Base-by-base conservation (phyloP, 2,113 vertebrate species). In the Pseudonaja textilis region DNA sequence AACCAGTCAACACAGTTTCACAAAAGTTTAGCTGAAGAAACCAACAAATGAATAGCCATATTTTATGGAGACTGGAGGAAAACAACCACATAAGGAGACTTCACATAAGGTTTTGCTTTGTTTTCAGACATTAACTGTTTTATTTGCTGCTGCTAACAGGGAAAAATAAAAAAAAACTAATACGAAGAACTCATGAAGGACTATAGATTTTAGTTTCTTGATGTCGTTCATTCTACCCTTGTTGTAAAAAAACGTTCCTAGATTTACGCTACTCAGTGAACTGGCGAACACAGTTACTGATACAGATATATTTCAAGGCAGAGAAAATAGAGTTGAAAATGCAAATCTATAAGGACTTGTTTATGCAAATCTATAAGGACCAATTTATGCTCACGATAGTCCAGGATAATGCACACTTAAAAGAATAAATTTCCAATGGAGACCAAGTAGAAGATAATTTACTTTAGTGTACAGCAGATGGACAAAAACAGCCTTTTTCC, bases 391-490 rank as follows among this genome's bases (percentile, higher is more conserved):
- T 16, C 11, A 18, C n/a, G 39, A 3, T 3, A 6, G 85, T 91
- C 26, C 2, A 88, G 34, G 69, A 45, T 34, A 55, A 39, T 7
- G 3, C 8, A 56, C 25, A 14, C 34, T 87, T 95, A 89, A 9
- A 56, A 88, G 29, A 22, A 91, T 93, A 94, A 34, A 89, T 10
- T 39, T 26, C 23, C 25, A 18, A 88, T 90, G 11, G 0, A 90
- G 34, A 42, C 14, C 57, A 52, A n/a, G 88, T 34, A 89, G 90
- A 42, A 34, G 74, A 54, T 18, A 11, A 29, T 81, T 14, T 59
- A 89, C 85, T 90, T 89, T 64, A 93, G 93, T 34, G 89, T 94
- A 92, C 88, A 85, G 0, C 5, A 94, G 89, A 85, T 91, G 95
- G 92, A 93, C 91, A 55, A 88, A 89, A 94, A 86, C 86, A 91